A percentile compares a stretch with the other conserved stretches of the same genome.
phyloP scores from a whole-genome alignment of 2,888 invertebrate species.

The Drosophila nr. perissopoda region DNA sequence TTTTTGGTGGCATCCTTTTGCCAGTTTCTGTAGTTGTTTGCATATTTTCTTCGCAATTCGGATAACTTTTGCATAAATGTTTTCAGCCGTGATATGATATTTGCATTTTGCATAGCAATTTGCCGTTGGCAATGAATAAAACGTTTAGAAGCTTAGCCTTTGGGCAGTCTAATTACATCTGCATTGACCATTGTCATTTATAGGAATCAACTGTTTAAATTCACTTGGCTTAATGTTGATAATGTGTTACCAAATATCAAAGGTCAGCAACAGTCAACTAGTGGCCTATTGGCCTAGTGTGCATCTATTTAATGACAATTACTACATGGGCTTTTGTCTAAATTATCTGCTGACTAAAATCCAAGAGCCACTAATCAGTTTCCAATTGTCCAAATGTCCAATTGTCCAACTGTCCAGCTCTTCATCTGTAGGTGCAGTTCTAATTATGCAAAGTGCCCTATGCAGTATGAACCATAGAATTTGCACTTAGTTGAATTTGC shows the following conservation, averaged over 20 bases:
- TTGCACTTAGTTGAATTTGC: constrained; percentile 5
- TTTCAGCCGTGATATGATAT: constrained; percentile 11
- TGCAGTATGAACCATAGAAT: constrained; percentile 22
- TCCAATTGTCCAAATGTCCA: neutral
- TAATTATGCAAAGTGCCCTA: constrained; percentile 58
- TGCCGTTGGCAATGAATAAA: neutral
- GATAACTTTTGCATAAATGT: constrained; percentile 34
- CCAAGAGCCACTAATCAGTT: constrained; percentile 28
- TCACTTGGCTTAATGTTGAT: neutral
- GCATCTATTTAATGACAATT: constrained; percentile 37
- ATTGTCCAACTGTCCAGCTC: constrained; percentile 5
- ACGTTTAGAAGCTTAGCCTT: constrained; percentile 9
- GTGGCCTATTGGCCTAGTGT: neutral
- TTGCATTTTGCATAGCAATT: constrained; percentile 18
- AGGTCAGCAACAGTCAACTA: constrained; percentile 9
- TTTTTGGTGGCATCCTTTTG: constrained; percentile 20
- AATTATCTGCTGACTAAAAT: constrained; percentile 49
- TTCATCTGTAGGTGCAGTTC: constrained; percentile 37
- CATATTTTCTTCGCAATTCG: constrained; percentile 38
- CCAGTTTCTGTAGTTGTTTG: constrained; percentile 36
- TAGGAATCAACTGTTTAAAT: constrained; percentile 16
- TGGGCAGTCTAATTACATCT: constrained; percentile 37
- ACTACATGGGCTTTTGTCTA: constrained; percentile 33
- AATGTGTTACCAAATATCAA: constrained; percentile 28
- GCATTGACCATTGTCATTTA: constrained; percentile 18